phyloP scores from a whole-genome alignment of 2,113 vertebrate genomes.

The Galemys pyrenaicus region DNA sequence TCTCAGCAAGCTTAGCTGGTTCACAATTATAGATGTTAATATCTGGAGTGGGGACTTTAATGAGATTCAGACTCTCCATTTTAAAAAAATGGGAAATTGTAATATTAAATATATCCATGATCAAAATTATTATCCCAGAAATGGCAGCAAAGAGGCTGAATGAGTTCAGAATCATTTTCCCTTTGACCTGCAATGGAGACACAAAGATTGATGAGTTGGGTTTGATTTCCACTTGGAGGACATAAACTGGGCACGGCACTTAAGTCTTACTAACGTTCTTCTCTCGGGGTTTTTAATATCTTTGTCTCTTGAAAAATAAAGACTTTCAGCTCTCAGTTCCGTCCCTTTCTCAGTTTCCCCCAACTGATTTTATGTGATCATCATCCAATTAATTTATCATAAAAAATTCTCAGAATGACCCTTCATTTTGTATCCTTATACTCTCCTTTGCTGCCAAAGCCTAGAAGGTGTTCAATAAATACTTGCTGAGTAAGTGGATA shows the following conservation, averaged over 20 bases:
- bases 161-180: conserved; percentile 64
- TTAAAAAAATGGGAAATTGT: conserved; percentile 74
- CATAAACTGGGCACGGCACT: background rate
- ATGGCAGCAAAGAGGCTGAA: conserved; percentile 74
- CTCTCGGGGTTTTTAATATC: background rate
- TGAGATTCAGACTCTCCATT: conserved; percentile 45
- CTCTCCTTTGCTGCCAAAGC: background rate
- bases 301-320: background rate
- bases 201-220: background rate
- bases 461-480: background rate
- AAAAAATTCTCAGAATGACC: background rate
- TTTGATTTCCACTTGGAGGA: background rate
- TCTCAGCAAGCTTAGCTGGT: background rate
- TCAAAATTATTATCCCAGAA: conserved; percentile 70
- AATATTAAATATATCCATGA: conserved; percentile 80
- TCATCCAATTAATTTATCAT: background rate
- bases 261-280: too few relatives aligned
- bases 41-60: background rate
- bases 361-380: background rate
- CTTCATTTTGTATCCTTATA: background rate
- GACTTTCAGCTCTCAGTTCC: background rate
- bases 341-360: background rate
- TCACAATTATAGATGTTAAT: conserved; percentile 73
- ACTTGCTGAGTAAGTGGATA: background rate
- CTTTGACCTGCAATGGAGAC: conserved; percentile 67